phyloP scores from a whole-genome alignment of 2,888 invertebrate species.

The Calameuta pallipes region DNA sequence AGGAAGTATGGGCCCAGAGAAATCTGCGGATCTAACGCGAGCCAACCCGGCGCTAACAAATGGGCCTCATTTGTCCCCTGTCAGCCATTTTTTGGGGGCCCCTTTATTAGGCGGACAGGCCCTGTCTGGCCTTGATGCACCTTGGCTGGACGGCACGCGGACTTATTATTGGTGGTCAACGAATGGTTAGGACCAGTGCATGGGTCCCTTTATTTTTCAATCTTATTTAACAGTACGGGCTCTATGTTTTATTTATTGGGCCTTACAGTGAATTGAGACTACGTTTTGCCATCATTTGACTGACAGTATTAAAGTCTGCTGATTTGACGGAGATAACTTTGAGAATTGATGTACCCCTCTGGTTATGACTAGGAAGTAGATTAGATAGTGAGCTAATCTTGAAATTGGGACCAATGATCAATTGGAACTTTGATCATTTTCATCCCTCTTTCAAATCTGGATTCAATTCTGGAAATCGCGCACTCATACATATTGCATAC shows the following conservation, averaged over 20 bases:
- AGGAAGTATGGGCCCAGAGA: slow-evolving; percentile 18
- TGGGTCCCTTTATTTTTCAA: neutral
- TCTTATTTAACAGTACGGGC: neutral
- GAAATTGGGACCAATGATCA: neutral
- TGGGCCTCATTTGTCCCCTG: slow-evolving; percentile 57
- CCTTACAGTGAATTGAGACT: neutral
- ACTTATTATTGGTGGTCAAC: neutral
- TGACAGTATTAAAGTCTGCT: neutral
- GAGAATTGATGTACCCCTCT: neutral
- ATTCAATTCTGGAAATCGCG: neutral
- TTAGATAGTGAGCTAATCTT: neutral
- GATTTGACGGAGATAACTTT: no score
- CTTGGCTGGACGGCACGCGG: slow-evolving; percentile 6
- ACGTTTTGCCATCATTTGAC: neutral
- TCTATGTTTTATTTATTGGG: neutral
- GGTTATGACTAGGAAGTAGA: neutral
- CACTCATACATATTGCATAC: neutral
- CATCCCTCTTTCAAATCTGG: neutral
- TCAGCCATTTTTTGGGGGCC: slow-evolving; percentile 52
- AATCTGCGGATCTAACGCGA: slow-evolving; percentile 28
- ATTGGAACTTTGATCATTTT: neutral
- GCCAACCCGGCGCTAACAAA: slow-evolving; percentile 56
- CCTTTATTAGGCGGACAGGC: slow-evolving; percentile 43
- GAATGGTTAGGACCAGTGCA: neutral
- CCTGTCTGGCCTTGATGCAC: slow-evolving; percentile 51